These are phyloP conservation scores for Hoplostethus mediterraneus DNA, from an alignment of 2,797 vertebrate genomes.

Conservation along the genomic window DNA sequence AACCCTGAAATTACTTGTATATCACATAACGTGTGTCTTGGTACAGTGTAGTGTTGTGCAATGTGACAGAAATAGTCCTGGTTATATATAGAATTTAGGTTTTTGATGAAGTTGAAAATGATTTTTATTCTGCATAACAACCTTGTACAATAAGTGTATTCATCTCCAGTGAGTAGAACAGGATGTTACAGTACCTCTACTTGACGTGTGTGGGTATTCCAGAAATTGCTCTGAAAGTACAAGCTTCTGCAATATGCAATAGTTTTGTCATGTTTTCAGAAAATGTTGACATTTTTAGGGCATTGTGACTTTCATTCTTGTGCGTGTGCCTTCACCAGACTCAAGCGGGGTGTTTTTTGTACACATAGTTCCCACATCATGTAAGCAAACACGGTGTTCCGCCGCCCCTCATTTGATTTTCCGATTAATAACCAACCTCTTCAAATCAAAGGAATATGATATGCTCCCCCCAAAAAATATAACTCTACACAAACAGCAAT, in stretches of 20 bases:
- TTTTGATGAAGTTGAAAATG: background rate
- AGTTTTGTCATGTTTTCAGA: constrained; percentile 33
- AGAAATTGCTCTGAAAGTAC: constrained; percentile 39
- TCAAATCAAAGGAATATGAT: background rate
- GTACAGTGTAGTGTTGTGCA: no score
- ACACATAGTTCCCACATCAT: no score
- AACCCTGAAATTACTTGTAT: no score
- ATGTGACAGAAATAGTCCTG: no score
- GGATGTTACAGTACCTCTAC: constrained; percentile 1
- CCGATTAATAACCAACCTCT: no score
- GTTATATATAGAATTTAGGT: no score
- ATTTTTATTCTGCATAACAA: no score
- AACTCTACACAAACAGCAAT: background rate
- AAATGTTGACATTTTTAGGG: constrained; percentile 54
- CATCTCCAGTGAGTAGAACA: constrained; percentile 24
- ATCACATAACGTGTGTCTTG: no score
- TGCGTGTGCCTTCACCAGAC: background rate
- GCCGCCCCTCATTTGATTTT: no score
- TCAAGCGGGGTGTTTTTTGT: no score
- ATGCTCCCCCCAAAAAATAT: background rate
- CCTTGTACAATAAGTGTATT: no score
- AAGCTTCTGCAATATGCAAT: constrained; percentile 22
- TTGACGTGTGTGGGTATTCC: constrained; percentile 29
- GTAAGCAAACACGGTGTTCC: no score
- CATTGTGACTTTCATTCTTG: constrained; percentile 30